Evolutionary conservation across 2,113 vertebrate genomes (phyloP).

Genomic region (Calypte anna): DNA sequence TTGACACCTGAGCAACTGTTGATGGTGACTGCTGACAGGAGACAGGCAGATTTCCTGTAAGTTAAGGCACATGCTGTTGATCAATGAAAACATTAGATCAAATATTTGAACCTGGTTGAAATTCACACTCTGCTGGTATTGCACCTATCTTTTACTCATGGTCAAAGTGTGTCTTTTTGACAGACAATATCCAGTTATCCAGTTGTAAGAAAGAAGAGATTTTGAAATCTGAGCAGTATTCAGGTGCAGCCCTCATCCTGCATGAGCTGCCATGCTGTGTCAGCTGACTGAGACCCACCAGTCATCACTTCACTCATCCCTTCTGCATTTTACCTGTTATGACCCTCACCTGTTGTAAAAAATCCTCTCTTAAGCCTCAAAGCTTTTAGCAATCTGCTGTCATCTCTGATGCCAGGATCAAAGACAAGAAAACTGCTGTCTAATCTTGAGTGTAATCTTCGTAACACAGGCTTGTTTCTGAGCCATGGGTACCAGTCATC

Average conservation of each 20-base stretch:
- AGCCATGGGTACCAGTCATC: not conserved
- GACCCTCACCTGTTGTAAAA: not conserved
- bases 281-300: not conserved
- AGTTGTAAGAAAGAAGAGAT: not conserved
- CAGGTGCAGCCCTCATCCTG: rapidly evolving
- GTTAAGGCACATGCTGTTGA: not conserved
- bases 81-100: not conserved
- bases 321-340: not conserved
- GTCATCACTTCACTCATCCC: not conserved
- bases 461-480: not conserved
- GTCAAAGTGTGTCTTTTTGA: not conserved
- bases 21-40: not conserved
- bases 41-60: not conserved
- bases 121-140: not conserved
- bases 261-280: rapidly evolving
- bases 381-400: constrained; percentile 18
- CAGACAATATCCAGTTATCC: not conserved
- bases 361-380: not conserved
- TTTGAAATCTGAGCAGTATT: not conserved
- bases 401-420: constrained; percentile 28
- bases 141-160: not conserved
- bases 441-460: constrained; percentile 32
- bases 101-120: not conserved
- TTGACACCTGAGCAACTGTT: not conserved
- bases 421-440: constrained; percentile 19